Base-by-base conservation (phyloP, 1,140 invertebrate species). In the Pogonognathellus flavescens region DNA sequence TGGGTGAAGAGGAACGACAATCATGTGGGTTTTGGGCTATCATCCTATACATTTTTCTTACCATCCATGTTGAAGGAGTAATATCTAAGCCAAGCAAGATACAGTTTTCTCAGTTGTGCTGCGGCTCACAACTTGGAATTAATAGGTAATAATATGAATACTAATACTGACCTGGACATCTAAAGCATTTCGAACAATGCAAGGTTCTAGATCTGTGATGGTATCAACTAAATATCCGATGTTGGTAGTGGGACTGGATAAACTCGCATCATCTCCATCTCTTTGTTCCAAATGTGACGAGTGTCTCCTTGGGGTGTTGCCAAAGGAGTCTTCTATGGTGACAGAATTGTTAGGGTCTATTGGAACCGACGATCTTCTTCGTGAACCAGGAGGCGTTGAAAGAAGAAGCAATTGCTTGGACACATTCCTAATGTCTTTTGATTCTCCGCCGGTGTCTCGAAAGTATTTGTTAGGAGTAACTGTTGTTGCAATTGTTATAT, bases 201-300 rank as follows among this genome's bases (percentile, higher is more conserved):
- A 87, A n/a, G 88, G 88, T 66, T 88, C 88, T 52, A 88, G 50
- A 9, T 88, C 84, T 7, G 70, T 83, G 50, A 88, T 83, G 9
- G 53, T 83, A 52, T 88, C 88, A 5, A 88, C 86, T 31, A 88
- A 76, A 10, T 86, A 85, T 55, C 88, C 88, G 16, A 87, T 81
- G 49, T 50, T 76, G 16, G 20, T 59, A 49, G 82, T 25, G 0
- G 41, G 14, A 25, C n/a, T 80, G 6, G 14, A 11, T 50, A 16
- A 53, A 25, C 41, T 70, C 1, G 31, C 20, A 13, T 82, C 80
- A 16, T 80, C 83, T 18, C 50, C 31, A 11, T 50, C 59, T 50
- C 76, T 70, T 13, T 60, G 31, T 86, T 86, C 85, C 14, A 62
- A 82, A 72, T 85, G 84, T n/a, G 87, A 85, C 9, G 84, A 87